Evolutionary conservation across 1,140 invertebrate species (phyloP), one percentile per base, ranked within the genome.

Genomic region (Sarcophaga bullata): DNA sequence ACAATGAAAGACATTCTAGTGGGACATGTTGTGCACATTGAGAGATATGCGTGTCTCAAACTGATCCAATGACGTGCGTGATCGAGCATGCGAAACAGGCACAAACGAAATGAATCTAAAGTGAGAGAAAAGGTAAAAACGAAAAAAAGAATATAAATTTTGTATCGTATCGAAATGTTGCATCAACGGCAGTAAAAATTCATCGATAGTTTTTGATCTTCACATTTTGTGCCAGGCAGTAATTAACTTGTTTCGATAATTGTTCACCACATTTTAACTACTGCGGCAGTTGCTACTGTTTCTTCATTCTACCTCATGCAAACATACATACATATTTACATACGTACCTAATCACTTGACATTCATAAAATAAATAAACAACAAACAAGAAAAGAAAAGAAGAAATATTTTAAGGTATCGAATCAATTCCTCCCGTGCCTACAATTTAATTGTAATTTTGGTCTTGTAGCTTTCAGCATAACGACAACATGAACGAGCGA

Each of bases 171-270:
- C 17, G 9, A 68, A 68, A 58, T 58, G 7, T 68, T 68, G 17
- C 62, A 68, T 68, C 62, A 68, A 17, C 8, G 62, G 62, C 62
- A 6, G 19, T 15, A 19, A 68, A 68, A 19, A 68, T 58, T 58
- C 54, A 58, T 68, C 62, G 62, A 68, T 25, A 68, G 62, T 68
- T 68, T 68, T n/a, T 19, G 62, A 68, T 25, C 62, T 68, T 25
- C 62, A 9, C 62, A 68, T 68, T 19, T 68, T 68, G 62, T 68
- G 62, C 62, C 62, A 19, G 62, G 62, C 62, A 68, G 62, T 68
- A 68, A 68, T 68, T 68, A 68, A 68, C 62, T 68, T 68, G 62
- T 68, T 68, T 68, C 62, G 62, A 68, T 68, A 68, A 68, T 68
- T 68, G 62, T 68, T 68, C 62, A 68, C 62, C 62, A 68, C 62